Evolutionary conservation across 2,797 vertebrate species (phyloP), one percentile per base, ranked within the genome.

Genomic region (Hapalemur alaotrensis): DNA sequence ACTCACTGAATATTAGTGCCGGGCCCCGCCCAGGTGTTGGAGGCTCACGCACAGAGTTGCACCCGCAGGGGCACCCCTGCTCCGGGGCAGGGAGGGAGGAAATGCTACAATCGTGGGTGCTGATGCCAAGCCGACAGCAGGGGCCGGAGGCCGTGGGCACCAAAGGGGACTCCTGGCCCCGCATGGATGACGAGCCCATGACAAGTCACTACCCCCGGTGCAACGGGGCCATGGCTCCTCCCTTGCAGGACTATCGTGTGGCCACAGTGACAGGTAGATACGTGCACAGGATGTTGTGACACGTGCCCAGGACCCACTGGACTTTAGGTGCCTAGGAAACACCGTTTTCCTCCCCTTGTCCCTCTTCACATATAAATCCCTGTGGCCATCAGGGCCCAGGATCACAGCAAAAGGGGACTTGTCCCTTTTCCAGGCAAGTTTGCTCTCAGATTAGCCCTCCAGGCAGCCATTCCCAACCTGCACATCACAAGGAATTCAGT

Each of bases 161-260:
- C 67, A 23, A 28, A 54, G 35, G 3, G 4, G 18, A 10, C 46
- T 63, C 4, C 48, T 46, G 38, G 65, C 32, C 18, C 32, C 22
- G 14, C 25, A 12, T 38, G 48, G 54, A 23, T 0, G 13, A 28
- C 0, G n/a, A 28, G 73, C 41, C 57, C 38, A 4, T 5, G 48
- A 25, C 25, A 15, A 50, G 38, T 11, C 13, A 4, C 54, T 15
- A 2, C 30, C 18, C 43, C 48, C 25, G 17, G 15, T 28, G 43
- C 5, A 1, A 6, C 7, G 69, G 54, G 54, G 14, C 23, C 14
- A 0, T 10, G n/a, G 7, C 75, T 13, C 43, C 25, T 30, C 10
- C 50, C 69, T 22, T 15, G 41, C 43, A 7, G 57, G 48, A 30
- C n/a, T 35, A 5, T 20, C 1, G 0, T 67, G 57, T 3, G 7